Conservation (phyloP, 2,888 invertebrate species). For the Slavum lentiscoides region DNA sequence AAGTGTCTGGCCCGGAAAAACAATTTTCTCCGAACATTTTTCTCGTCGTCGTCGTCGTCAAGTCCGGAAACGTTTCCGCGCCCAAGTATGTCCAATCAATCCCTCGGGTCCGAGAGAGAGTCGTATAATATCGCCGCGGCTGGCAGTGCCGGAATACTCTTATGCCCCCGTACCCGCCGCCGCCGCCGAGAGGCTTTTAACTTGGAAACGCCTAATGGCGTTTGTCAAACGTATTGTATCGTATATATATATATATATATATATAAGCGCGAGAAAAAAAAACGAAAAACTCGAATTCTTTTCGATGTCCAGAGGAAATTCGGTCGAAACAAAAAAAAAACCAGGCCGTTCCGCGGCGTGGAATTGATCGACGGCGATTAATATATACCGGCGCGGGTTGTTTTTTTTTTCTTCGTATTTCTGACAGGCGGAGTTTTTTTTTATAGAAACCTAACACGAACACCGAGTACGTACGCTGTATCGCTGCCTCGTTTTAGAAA, state of each 20-base stretch:
- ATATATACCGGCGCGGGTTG: background rate
- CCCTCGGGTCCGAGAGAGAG: constrained; percentile 40
- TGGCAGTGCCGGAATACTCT: no score
- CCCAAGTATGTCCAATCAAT: constrained; percentile 52
- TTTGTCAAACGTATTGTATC: constrained; percentile 40
- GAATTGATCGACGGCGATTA: constrained; percentile 5
- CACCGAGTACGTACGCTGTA: no score
- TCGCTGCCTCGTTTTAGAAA: no score
- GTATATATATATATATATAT: constrained; percentile 18
- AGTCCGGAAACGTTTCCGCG: constrained; percentile 47
- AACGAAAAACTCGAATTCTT: background rate
- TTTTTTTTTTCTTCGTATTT: background rate
- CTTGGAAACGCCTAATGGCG: constrained; percentile 49
- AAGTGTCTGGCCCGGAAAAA: constrained; percentile 50
- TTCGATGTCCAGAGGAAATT: no score
- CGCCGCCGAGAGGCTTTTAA: constrained; percentile 47
- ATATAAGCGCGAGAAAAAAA: no score
- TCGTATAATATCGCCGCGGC: constrained; percentile 30
- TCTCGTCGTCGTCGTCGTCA: no score
- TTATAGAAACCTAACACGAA: no score
- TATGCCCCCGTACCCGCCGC: constrained; percentile 23
- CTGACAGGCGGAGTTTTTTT: background rate
- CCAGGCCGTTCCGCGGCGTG: background rate
- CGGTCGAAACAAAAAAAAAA: constrained; percentile 8
- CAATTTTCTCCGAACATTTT: constrained; percentile 50